Percentiles rank a stretch among this genome's conserved stretches.
phyloP scores from a whole-genome alignment of 2,113 vertebrate species.

The Brachypteracias leptosomus region DNA sequence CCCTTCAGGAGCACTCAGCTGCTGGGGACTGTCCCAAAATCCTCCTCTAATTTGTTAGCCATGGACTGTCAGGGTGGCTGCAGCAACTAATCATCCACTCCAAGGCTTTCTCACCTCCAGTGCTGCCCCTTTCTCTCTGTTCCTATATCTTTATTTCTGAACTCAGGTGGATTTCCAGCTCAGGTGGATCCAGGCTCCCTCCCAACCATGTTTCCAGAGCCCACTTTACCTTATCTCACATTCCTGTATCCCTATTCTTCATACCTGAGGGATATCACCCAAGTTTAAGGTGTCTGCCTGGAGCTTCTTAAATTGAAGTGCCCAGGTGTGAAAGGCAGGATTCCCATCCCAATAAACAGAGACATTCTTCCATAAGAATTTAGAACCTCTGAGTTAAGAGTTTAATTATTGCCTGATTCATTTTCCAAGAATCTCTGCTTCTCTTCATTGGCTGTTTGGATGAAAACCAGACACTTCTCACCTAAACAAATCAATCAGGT shows the following conservation, averaged over 20 bases:
- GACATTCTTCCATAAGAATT: not conserved
- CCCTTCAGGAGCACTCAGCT: slow-evolving; percentile 25
- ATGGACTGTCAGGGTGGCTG: not conserved
- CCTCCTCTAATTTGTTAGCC: not conserved
- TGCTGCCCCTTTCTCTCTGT: not conserved
- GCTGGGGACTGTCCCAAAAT: slow-evolving; percentile 12
- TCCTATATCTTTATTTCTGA: not conserved
- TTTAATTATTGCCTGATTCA: not conserved
- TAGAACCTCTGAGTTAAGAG: not conserved
- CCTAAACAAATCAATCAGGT: not conserved
- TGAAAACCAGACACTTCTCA: not conserved
- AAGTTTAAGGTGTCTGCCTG: not conserved
- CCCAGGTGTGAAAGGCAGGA: not conserved
- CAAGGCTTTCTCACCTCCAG: not conserved
- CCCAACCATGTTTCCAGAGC: not conserved
- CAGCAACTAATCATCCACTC: not conserved
- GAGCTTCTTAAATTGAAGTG: not conserved
- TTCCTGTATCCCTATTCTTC: not conserved
- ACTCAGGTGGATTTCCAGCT: not conserved
- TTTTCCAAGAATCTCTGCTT: not conserved
- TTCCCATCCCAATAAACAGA: not conserved
- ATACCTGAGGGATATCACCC: not conserved
- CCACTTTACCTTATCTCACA: not conserved
- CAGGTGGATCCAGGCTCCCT: not conserved
- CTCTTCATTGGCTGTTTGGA: not conserved